These are phyloP conservation scores for Gonocerus acuteangulatus DNA, from an alignment of 2,888 invertebrate genomes.

Conservation along the genomic window DNA sequence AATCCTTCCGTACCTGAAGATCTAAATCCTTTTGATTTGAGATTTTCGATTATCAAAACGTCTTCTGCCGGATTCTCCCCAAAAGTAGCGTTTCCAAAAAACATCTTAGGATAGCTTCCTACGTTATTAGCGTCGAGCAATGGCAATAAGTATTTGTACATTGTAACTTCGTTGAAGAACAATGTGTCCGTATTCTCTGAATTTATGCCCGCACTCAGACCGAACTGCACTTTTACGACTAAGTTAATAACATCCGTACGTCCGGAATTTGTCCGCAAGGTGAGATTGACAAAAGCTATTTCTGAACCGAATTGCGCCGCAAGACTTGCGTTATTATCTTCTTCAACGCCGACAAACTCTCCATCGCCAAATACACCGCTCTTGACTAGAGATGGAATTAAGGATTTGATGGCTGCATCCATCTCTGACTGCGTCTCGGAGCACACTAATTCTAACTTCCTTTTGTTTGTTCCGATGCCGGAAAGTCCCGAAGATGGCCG, in stretches of 20 bases:
- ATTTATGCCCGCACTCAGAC: not conserved
- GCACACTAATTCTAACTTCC: too few species aligned
- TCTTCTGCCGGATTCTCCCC: slow-evolving; percentile 14
- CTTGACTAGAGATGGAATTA: not conserved
- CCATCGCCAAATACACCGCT: slow-evolving; percentile 19
- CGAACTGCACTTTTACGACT: not conserved
- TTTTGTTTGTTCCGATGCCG: too few species aligned
- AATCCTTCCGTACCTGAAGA: slow-evolving; percentile 4
- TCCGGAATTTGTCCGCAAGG: not conserved
- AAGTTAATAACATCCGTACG: not conserved
- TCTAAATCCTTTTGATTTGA: not conserved
- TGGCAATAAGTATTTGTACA: slow-evolving; percentile 36
- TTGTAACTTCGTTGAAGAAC: slow-evolving; percentile 35
- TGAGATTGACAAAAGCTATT: slow-evolving; percentile 27
- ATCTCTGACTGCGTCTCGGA: too few species aligned
- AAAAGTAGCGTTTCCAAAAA: not conserved
- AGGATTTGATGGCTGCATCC: not conserved
- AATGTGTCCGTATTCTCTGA: slow-evolving; percentile 18
- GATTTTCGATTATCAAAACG: slow-evolving; percentile 35
- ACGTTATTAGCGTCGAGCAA: slow-evolving; percentile 18
- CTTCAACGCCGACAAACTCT: slow-evolving; percentile 15
- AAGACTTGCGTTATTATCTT: not conserved
- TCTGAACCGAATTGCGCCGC: slow-evolving; percentile 33
- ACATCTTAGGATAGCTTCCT: not conserved
- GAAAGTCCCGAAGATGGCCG: too few species aligned